Evolutionary conservation across 2,113 vertebrate species (phyloP).

Genomic region (Istiophorus platypterus): DNA sequence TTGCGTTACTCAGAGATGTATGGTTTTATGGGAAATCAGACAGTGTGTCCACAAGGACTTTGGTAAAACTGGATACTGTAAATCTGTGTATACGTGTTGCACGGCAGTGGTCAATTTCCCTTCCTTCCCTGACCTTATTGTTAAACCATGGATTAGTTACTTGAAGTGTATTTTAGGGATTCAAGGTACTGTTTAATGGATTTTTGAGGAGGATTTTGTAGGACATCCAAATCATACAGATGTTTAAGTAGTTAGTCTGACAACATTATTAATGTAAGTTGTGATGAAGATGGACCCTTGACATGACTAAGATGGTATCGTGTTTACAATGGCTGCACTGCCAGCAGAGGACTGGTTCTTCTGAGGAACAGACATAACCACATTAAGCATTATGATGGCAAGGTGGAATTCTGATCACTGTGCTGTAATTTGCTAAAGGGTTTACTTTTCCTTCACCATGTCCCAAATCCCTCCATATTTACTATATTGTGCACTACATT

Average conservation of each 20-base stretch:
- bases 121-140: background rate
- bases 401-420: background rate
- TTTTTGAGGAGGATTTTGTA: no score
- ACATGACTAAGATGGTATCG: background rate
- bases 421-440: no score
- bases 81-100: background rate
- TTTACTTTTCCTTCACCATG: no score
- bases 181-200: no score
- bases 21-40: background rate
- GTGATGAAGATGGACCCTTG: background rate
- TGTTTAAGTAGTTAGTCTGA: background rate
- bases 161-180: no score
- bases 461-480: no score
- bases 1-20: constrained; percentile 6
- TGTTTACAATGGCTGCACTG: background rate
- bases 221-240: no score
- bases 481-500: no score
- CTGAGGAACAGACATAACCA: background rate
- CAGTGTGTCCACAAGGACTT: background rate
- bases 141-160: no score
- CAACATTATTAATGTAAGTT: background rate
- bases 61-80: background rate
- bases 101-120: background rate
- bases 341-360: background rate
- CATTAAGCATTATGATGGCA: no score